A percentile compares a stretch with the other conserved stretches of the same genome.
Conservation (phyloP, 2,888 invertebrate genomes). For the Thera obeliscata region DNA sequence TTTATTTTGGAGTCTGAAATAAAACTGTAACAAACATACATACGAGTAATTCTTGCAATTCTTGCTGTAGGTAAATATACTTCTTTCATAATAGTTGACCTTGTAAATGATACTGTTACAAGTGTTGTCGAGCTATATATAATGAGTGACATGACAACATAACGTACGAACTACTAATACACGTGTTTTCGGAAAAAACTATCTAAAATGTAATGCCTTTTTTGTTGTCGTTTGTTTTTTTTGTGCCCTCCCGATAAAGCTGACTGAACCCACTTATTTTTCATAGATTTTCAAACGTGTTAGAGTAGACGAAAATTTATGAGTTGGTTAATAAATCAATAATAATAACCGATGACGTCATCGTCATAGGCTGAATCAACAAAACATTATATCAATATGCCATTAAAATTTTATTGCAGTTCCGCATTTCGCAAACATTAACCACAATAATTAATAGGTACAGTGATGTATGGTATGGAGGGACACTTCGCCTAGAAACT, state of each 20-base stretch:
- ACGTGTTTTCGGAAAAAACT: constrained; percentile 4
- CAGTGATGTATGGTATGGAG: constrained; percentile 40
- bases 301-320: too few relatives aligned
- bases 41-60: constrained; percentile 16
- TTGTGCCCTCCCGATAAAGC: background rate
- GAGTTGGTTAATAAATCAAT: too few relatives aligned
- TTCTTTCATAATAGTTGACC: constrained; percentile 39
- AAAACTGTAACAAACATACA: constrained; percentile 25
- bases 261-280: background rate
- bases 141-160: constrained; percentile 33
- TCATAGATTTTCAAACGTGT: background rate
- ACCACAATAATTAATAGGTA: constrained; percentile 40
- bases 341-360: constrained; percentile 53
- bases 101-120: constrained; percentile 36
- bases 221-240: background rate
- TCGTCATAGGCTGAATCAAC: constrained; percentile 56
- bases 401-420: constrained; percentile 50
- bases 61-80: constrained; percentile 20
- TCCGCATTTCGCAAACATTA: constrained; percentile 56
- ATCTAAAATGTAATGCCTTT: background rate
- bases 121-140: constrained; percentile 22
- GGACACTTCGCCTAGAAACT: background rate
- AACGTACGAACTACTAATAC: constrained; percentile 7
- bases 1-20: constrained; percentile 10
- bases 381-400: constrained; percentile 53